Base-by-base conservation (phyloP, 2,797 vertebrate genomes). In the Smutsia temminckii region DNA sequence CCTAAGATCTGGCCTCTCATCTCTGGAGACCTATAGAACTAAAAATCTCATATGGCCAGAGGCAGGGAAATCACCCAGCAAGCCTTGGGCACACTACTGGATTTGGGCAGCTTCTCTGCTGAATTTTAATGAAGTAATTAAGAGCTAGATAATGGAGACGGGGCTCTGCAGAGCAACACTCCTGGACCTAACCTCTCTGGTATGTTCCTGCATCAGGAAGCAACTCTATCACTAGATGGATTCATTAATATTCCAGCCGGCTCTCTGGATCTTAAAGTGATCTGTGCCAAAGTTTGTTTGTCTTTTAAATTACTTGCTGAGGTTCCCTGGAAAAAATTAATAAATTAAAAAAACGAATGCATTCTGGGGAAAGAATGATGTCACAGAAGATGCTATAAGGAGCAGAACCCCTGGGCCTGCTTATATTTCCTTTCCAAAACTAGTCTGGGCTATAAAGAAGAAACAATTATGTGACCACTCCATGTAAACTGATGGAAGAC, bases 111-210 rank as follows among this genome's bases (percentile, higher is more conserved):
- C 87, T 92, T 71, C 93, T 97, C 91, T 72, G 64, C 77, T 96
- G 96, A 95, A 97, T 97, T 96, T 97, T 97, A 97, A 97, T 96
- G 93, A 97, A 94, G 97, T 97, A 97, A 97, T 97, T 96, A 97
- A 97, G 92, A 95, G 93, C 89, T 79, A 94, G 91, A 95, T 97
- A 97, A 97, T 96, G 94, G 96, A 96, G 80, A 93, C 93, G 96
- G 86, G 96, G 89, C 95, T 96, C 95, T 91, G 93, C 89, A 88
- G 84, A 97, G 96, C 80, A 55, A 87, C 80, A 92, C 86, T 93
- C 86, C 1, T 53, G 72, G 93, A 95, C 93, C 95, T 97, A 95
- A 97, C 94, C 95, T 97, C 96, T 97, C 93, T 97, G 94, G 96
- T 96, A 94, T 61, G 77, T 85, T 91, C 95, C 89, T 94, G 91